Evolutionary conservation across 2,113 vertebrate genomes (phyloP), one percentile per base, ranked within the genome.

Genomic region (Phylloscopus whistleri): DNA sequence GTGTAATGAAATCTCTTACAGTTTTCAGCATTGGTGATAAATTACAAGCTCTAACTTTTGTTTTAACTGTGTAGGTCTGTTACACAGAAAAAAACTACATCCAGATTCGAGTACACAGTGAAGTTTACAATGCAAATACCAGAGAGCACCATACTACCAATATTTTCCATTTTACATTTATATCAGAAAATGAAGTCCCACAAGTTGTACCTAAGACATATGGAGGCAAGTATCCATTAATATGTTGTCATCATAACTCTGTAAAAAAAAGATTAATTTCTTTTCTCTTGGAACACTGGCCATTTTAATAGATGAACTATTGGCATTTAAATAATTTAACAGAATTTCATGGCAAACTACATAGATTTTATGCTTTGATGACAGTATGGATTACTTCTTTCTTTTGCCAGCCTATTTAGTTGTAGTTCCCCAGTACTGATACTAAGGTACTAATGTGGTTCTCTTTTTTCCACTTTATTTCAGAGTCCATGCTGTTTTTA

Each of bases 401-500:
- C 35, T 51, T 49, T 63, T 68, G 22, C 23, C 9, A 7, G 5
- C 63, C 20, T 56, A 4, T 53, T 41, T 37, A 26, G 43, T 31
- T 55, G 33, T 39, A 35, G 49, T 51, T 91, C 53, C 44, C 33
- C 23, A 11, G 11, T 41, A 35, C 9, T 69, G 21, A 46, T 44
- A 6, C 21, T 17, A 7, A 72, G 21, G 62, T 92, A 31, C 51
- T 94, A 44, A 94, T 33, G 37, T 49, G 10, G 2, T 41, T 94
- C 19, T 67, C 19, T 91, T 67, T 83, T 84, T 43, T 96, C 66
- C 66, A 16, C 96, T 66, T 73, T 87, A 15, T 97, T 93, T 89
- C 97, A 99, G 99, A 99, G 96, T 99, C 99, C 73, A 99, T 99
- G 99, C 93, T 99, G 85, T 99, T 99, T 95, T 98, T 99, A 97